These are phyloP conservation scores for Brachionus plicatilis DNA, from an alignment of 1,140 invertebrate genomes.

Conservation along the genomic window DNA sequence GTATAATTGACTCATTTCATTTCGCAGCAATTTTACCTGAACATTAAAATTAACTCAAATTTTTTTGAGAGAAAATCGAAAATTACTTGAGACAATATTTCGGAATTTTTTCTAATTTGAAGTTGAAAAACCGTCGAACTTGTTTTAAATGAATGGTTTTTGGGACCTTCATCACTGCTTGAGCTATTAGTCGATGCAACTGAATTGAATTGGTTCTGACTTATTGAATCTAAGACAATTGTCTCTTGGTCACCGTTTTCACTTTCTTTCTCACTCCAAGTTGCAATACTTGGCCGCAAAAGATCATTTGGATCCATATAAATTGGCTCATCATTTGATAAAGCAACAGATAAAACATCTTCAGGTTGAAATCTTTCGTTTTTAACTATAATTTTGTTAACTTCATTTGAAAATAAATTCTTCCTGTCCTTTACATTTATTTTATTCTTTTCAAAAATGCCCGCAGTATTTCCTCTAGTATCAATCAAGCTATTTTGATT, in stretches of 20 bases:
- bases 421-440: neutral
- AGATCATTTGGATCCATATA: conserved; percentile 19
- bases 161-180: neutral
- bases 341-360: neutral
- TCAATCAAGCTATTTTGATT: neutral
- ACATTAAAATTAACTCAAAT: neutral
- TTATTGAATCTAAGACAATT: neutral
- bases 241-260: neutral
- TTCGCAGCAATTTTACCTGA: neutral
- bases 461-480: neutral
- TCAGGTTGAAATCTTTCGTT: neutral
- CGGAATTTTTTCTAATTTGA: conserved; percentile 6
- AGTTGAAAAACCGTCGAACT: conserved; percentile 15
- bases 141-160: neutral
- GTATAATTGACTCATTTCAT: neutral
- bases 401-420: neutral
- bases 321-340: conserved; percentile 26
- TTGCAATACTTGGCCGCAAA: neutral
- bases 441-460: neutral
- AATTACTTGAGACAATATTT: conserved; percentile 19
- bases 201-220: neutral
- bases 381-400: neutral
- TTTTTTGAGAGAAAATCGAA: neutral
- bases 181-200: neutral
- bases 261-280: neutral